Base-by-base conservation (phyloP, 2,797 vertebrate species). In the Nannoperca australis region DNA sequence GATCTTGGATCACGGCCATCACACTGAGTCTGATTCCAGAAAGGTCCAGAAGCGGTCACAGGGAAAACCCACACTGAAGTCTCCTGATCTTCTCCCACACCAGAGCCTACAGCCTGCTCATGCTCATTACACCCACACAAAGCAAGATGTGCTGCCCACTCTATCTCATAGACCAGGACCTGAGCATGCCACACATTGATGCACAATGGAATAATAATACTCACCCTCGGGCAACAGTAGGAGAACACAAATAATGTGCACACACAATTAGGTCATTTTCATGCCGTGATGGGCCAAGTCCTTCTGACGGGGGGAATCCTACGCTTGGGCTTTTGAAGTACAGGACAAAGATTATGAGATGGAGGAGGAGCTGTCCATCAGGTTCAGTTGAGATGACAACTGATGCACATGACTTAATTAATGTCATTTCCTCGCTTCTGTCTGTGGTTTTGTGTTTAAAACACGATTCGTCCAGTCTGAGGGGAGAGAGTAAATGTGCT, bases 111-210 rank as follows among this genome's bases (percentile, higher is more conserved):
- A 11, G 47, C 73, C 86, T 83, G 87, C 82, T 88, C 84, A 87
- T 63, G 79, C 85, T 91, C 86, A 93, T 93, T 94, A 90, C 78
- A 81, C 79, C 53, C 70, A 32, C 85, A 94, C 93, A 94, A 93
- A 88, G 85, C 61, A 49, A 68, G 86, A 93, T 89, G 70, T 73
- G 79, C 88, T 85, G 78, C 77, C 50, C 27, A 74, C 79, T 79
- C 70, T 0, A 59, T 84, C 77, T 92, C 88, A 88, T 83, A 81
- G 72, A 83, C 67, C 20, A 30, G 58, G 79, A 82, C 76, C 85
- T 84, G 79, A 84, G 81, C 79, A 77, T 64, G 70, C 76, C 81
- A 78, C 87, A 89, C 82, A 86, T 27, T 78, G 76, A 71, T 78
- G 84, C 44, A 61, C 77, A 83, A 78, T 44, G 63, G 55, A 86